Conservation (phyloP, 1,140 invertebrate species). For the Lepidurus couesii region DNA sequence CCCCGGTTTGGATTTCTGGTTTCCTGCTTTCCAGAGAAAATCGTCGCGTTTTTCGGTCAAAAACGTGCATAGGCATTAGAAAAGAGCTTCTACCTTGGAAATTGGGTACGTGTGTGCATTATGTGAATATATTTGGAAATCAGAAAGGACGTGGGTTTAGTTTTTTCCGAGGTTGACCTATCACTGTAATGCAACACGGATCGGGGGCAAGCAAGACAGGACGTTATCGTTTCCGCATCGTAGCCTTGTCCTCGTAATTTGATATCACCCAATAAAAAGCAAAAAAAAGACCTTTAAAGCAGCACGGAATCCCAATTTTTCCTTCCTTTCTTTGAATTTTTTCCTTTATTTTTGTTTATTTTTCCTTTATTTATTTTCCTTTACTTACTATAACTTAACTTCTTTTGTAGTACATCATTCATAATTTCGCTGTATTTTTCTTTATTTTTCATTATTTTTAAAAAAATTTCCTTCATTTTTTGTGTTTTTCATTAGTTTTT, state of each 20-base stretch:
- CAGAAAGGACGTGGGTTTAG: too few relatives aligned
- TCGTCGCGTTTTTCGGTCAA: background rate
- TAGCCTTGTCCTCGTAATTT: conserved; percentile 3
- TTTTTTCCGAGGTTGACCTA: background rate
- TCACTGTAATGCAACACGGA: background rate
- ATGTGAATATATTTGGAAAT: too few relatives aligned
- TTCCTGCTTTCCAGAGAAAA: background rate
- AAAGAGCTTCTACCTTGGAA: background rate
- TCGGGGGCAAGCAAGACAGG: background rate
- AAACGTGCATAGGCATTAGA: background rate
- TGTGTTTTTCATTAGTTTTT: background rate
- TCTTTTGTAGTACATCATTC: background rate
- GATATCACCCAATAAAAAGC: background rate
- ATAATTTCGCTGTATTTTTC: background rate
- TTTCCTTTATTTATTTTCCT: background rate
- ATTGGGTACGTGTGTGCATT: too few relatives aligned
- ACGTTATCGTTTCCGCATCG: background rate
- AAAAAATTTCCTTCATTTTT: background rate
- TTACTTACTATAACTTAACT: background rate
- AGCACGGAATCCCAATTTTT: background rate
- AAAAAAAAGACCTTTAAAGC: background rate
- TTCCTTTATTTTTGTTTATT: background rate
- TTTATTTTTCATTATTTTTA: background rate
- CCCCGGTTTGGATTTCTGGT: background rate
- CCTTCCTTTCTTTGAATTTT: background rate